A percentile compares a stretch with the other conserved stretches of the same genome.
These are phyloP conservation scores for Macrosiphum euphorbiae DNA, from an alignment of 2,888 invertebrate genomes.

Conservation along the genomic window DNA sequence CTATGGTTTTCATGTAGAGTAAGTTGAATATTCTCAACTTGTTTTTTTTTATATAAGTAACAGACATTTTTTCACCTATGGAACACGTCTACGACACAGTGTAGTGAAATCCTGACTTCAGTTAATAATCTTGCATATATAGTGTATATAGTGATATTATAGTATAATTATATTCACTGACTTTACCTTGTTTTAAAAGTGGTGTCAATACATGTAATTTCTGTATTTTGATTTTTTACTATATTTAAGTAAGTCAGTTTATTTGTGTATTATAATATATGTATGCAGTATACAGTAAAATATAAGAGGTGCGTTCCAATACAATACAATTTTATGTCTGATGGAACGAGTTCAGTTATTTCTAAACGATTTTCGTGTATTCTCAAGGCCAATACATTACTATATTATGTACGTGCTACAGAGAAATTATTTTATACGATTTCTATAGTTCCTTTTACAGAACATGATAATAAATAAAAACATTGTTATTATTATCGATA, in stretches of 20 bases:
- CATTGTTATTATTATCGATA: constrained; percentile 43
- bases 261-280: background rate
- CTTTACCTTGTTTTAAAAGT: background rate
- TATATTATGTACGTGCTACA: constrained; percentile 46
- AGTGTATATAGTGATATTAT: background rate
- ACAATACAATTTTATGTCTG: background rate
- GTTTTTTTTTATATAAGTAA: background rate
- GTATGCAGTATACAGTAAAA: background rate
- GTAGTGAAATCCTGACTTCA: background rate
- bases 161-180: background rate
- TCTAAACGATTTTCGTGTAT: constrained; percentile 43
- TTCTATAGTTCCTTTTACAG: constrained; percentile 13
- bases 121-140: background rate
- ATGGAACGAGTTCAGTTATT: constrained; percentile 28
- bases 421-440: constrained; percentile 47
- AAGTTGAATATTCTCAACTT: background rate
- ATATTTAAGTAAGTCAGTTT: background rate
- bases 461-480: constrained; percentile 45
- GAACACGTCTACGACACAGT: background rate
- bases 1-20: background rate
- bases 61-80: background rate
- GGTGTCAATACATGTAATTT: background rate
- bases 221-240: background rate
- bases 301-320: background rate
- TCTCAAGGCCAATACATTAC: constrained; percentile 56